Base-by-base conservation (phyloP, 2,113 vertebrate genomes). In the Sialia sialis region DNA sequence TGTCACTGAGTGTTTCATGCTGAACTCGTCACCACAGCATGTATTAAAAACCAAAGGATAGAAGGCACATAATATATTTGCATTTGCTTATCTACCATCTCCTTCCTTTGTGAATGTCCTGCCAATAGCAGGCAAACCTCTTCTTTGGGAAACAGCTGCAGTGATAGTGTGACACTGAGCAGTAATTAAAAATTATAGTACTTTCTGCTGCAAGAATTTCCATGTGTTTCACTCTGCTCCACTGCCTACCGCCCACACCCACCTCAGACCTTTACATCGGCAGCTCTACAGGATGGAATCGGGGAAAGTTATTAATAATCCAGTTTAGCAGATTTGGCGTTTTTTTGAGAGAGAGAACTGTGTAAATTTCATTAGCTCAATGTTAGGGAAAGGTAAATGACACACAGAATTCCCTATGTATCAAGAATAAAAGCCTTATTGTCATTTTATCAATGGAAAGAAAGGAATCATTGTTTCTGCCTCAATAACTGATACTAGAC, bases 71-170 rank as follows among this genome's bases (percentile, higher is more conserved):
- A 58, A 67, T 78, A 23, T 51, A 87, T 62, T 75, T 95, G 90
- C 66, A 93, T 89, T 74, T 56, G 64, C 62, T 90, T 93, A 90
- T 91, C 70, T 94, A 55, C 81, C 83, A 86, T 85, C 73, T 36
- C 63, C 52, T 84, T 79, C 67, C 81, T 90, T 75, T 72, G 63
- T 59, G 52, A 85, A 51, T 60, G 39, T 48, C 67, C 9, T 41
- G 44, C 66, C 58, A 67, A 55, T 38, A 55, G 60, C 49, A 70
- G 38, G 58, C 8, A 22, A 91, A 46, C 30, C 68, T 70, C 80
- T 52, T 66, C 56, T 87, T 55, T 59, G 27, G 38, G 49, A 84
- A 96, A 84, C 76, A 91, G 93, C 78, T 87, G 70, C 73, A 76
- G 59, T 32, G 64, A 87, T 13, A 68, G 80, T 19, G 51, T 49